A percentile compares a stretch with the other conserved stretches of the same genome.
phyloP scores from a whole-genome alignment of 2,113 vertebrate species.

The Ondatra zibethicus region DNA sequence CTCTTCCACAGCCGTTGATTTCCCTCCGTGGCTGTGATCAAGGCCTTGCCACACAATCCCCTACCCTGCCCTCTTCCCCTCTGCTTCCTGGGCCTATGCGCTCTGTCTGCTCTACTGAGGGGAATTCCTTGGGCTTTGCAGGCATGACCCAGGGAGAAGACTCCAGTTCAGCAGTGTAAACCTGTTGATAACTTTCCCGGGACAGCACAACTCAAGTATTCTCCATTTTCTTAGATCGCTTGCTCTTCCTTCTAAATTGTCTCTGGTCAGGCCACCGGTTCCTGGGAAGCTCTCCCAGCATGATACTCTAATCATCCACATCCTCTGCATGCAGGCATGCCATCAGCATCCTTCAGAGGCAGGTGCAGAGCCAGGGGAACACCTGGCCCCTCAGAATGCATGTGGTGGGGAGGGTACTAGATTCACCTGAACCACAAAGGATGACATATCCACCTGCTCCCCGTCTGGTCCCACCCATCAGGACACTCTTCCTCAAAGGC shows the following conservation, averaged over 20 bases:
- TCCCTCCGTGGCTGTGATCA: neutral
- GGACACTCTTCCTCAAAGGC: neutral
- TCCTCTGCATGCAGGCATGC: constrained; percentile 33
- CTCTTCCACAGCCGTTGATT: neutral
- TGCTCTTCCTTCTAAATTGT: constrained; percentile 14
- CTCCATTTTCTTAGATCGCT: constrained; percentile 48
- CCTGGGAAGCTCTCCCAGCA: constrained; percentile 63
- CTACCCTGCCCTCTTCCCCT: neutral
- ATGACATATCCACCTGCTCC: constrained; percentile 24
- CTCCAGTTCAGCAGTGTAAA: neutral
- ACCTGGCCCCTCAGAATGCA: constrained; percentile 55
- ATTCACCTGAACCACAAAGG: constrained; percentile 7
- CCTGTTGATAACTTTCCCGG: neutral
- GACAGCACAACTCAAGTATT: constrained; percentile 52
- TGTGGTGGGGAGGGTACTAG: constrained; percentile 45
- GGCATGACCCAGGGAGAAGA: constrained; percentile 40
- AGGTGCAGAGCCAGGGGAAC: constrained; percentile 43
- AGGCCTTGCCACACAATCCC: neutral
- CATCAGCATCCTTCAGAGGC: constrained; percentile 41
- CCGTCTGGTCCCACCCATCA: constrained; percentile 39
- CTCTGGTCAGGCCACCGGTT: constrained; percentile 18
- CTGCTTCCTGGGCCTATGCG: neutral
- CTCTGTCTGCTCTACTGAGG: constrained; percentile 23
- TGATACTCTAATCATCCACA: constrained; percentile 22
- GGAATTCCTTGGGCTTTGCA: constrained; percentile 59